A percentile compares a stretch with the other conserved stretches of the same genome.
Conservation (phyloP, 1,140 invertebrate genomes). For the Rhagoletis pomonella region DNA sequence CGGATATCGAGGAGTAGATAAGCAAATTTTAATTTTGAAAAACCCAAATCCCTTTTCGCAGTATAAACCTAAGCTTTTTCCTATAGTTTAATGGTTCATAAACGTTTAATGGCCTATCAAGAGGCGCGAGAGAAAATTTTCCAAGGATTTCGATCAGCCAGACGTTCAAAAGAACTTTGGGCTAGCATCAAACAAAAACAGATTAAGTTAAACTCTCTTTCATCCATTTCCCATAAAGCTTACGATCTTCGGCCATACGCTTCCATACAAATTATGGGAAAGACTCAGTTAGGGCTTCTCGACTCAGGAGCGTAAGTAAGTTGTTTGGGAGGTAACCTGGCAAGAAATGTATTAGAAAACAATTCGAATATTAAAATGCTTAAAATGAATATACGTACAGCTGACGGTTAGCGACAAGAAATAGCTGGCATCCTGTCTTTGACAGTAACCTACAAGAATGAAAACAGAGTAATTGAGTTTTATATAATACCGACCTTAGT, state of each 20-base stretch:
- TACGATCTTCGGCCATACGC: background rate
- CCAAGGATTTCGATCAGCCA: background rate
- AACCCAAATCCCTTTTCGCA: too few relatives aligned
- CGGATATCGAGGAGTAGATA: background rate
- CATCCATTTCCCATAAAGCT: background rate
- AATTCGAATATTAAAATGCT: too few relatives aligned
- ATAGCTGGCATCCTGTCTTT: too few relatives aligned
- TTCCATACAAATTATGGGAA: background rate
- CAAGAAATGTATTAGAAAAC: background rate
- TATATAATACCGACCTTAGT: too few relatives aligned
- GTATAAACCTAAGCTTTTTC: background rate
- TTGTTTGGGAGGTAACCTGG: background rate
- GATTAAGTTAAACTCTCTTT: background rate
- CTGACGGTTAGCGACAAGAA: too few relatives aligned
- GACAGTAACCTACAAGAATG: too few relatives aligned
- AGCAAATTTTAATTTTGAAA: too few relatives aligned
- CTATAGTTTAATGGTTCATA: background rate
- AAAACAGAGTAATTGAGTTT: too few relatives aligned
- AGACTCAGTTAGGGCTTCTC: background rate
- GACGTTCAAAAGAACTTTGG: background rate
- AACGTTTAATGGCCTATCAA: background rate
- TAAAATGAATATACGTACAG: too few relatives aligned
- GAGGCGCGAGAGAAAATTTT: background rate
- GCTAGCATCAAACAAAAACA: background rate
- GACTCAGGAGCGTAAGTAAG: conserved; percentile 20